Conservation (phyloP, 2,113 vertebrate species). For the Hypanus sabinus region DNA sequence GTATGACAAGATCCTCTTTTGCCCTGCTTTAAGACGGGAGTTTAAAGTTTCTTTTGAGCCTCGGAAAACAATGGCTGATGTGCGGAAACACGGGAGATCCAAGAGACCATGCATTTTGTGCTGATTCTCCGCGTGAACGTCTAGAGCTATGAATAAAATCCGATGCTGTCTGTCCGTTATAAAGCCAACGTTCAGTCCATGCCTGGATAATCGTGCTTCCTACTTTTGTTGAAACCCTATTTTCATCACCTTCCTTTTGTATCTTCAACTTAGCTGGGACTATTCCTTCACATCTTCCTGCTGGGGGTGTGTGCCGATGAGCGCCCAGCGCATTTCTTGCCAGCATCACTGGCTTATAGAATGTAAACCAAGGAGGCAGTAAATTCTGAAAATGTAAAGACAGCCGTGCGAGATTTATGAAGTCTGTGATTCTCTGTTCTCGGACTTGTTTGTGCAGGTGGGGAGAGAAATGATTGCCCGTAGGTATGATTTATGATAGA, state of each 20-base stretch:
- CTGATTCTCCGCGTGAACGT: background rate
- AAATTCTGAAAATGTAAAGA: constrained; percentile 56
- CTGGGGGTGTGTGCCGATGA: background rate
- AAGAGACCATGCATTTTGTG: background rate
- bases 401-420: constrained; percentile 60
- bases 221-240: background rate
- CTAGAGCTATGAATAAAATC: background rate
- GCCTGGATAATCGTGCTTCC: too few species aligned
- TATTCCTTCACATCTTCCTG: too few species aligned
- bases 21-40: background rate
- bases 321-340: background rate
- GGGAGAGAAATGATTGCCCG: constrained; percentile 60
- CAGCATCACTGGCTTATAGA: background rate
- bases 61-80: background rate
- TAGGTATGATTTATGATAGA: constrained; percentile 59
- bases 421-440: constrained; percentile 54
- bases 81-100: background rate
- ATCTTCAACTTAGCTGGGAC: background rate
- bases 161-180: too few species aligned
- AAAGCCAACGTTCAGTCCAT: too few species aligned
- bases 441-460: constrained; percentile 69
- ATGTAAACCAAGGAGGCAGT: constrained; percentile 44
- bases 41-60: background rate
- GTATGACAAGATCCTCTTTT: background rate
- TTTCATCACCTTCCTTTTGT: background rate